Base-by-base conservation (phyloP, 2,797 vertebrate genomes). In the Gadopsis bispinosus region DNA sequence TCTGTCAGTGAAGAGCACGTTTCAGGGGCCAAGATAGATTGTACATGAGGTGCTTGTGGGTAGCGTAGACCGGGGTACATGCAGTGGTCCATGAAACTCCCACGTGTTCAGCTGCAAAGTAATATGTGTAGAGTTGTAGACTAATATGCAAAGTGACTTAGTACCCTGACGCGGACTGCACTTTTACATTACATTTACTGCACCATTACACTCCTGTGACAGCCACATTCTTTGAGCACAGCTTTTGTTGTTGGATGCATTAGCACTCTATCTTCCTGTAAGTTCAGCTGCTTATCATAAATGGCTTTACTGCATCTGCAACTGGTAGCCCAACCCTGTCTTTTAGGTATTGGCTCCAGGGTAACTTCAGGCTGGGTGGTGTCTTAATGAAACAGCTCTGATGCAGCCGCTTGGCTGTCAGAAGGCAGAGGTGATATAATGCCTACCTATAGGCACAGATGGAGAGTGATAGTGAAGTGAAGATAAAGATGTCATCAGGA, bases 111-210 rank as follows among this genome's bases (percentile, higher is more conserved):
- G 20, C 48, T 81, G 84, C 81, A 88, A 91, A 80, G 62, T 59
- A 83, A 81, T 80, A 83, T 72, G 61, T 68, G 58, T 70, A 56
- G 45, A 70, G 78, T 37, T 67, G 72, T 80, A 77, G 86, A 87
- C 39, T 75, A 83, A 89, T 67, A 85, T 74, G 70, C 62, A 73
- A 86, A 73, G 72, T 59, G 56, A 75, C 73, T 88, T 73, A 53
- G 73, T 72, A 60, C 8, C 8, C 22, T 74, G 56, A 80, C 41
- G 39, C 7, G 4, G 39, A 60, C 31, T 69, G 37, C 69, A 66
- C 51, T 66, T 80, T 82, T 62, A 73, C 71, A 73, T 87, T 68
- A 41, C 35, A 41, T 75, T 45, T 60, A 51, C 33, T 51, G 45
- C 58, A 53, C 67, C 47, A 11, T 70, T 74, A 35, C 26, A 10